Base-by-base conservation (phyloP, 2,888 invertebrate species). In the Antitype chi region DNA sequence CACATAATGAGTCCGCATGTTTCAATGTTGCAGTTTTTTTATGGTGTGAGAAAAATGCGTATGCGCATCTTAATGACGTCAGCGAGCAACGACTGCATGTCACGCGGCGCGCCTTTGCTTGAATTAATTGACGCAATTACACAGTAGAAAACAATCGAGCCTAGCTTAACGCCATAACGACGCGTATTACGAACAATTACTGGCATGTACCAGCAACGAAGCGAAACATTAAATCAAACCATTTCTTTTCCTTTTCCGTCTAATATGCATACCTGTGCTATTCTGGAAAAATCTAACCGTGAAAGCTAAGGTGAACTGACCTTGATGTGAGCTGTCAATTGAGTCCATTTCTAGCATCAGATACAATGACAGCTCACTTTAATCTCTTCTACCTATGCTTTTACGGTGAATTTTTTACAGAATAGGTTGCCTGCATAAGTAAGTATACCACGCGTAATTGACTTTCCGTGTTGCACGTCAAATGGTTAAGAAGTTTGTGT, bases 101-200 rank as follows among this genome's bases (percentile, higher is more conserved):
- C 94, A 93, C 92, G 93, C 93, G 90, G 90, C 88, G 89, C 91
- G 93, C 88, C 90, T 94, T 92, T 92, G 92, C 94, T 92, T 87
- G 94, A 94, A 94, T 95, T 96, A 96, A 96, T 96, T 95, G 94
- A 91, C 88, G 93, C 91, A 95, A 95, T 96, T 96, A 95, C 92
- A 89, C 88, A 92, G 93, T 93, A 95, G 94, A 96, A 96, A 95
- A 96, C 94, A 95, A 95, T 94, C 91, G 90, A 91, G 92, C 87
- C 92, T 89, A 91, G 90, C 92, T 92, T 93, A 93, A 92, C 91
- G 89, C 91, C 90, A 88, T 94, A 94, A 94, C 92, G 91, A 94
- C 87, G 89, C 88, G 89, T 93, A 95, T 93, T 94, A 94, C 88
- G 89, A 91, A 92, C 91, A 94, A 95, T 94, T 94, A 93, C 90